Evolutionary conservation across 1,140 invertebrate genomes (phyloP).

Genomic region (Drosophila seguyi): DNA sequence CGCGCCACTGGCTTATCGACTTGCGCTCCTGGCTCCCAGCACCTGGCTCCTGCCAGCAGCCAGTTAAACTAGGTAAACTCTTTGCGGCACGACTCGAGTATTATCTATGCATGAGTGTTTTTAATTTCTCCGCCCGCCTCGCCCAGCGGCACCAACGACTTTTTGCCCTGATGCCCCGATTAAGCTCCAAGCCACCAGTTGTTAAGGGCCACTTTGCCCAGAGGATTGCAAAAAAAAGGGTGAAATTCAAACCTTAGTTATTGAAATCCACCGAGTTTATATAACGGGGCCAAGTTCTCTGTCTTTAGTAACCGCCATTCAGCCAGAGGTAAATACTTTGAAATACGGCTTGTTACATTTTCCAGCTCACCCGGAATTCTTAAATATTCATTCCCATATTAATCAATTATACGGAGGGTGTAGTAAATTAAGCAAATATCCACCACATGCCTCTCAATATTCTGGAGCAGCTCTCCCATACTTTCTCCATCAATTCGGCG

Average conservation of each 20-base stretch:
- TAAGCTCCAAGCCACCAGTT: constrained; percentile 34
- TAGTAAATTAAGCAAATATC: constrained; percentile 16
- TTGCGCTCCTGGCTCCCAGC: constrained; percentile 32
- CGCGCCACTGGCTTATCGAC: constrained; percentile 57
- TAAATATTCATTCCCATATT: background rate
- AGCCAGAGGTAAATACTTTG: background rate
- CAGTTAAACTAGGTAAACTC: constrained; percentile 45
- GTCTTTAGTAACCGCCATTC: background rate
- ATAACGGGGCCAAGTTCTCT: background rate
- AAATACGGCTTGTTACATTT: background rate
- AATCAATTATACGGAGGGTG: background rate
- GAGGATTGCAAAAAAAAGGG: background rate
- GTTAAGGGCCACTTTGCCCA: constrained; percentile 25
- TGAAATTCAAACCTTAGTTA: constrained; percentile 5
- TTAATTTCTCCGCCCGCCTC: constrained; percentile 47
- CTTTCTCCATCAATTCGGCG: constrained; percentile 9
- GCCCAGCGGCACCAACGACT: constrained; percentile 2
- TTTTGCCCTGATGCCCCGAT: constrained; percentile 23
- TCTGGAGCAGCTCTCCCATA: constrained; percentile 4
- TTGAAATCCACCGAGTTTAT: constrained; percentile 9
- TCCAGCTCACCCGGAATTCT: background rate
- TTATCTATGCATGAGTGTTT: constrained; percentile 69
- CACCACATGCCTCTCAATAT: background rate
- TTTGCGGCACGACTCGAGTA: constrained; percentile 42
- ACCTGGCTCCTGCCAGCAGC: constrained; percentile 12